Percentiles rank a stretch among this genome's conserved stretches.
These are phyloP conservation scores for Homarus gammarus DNA, from an alignment of 2,888 invertebrate species.

Conservation along the genomic window DNA sequence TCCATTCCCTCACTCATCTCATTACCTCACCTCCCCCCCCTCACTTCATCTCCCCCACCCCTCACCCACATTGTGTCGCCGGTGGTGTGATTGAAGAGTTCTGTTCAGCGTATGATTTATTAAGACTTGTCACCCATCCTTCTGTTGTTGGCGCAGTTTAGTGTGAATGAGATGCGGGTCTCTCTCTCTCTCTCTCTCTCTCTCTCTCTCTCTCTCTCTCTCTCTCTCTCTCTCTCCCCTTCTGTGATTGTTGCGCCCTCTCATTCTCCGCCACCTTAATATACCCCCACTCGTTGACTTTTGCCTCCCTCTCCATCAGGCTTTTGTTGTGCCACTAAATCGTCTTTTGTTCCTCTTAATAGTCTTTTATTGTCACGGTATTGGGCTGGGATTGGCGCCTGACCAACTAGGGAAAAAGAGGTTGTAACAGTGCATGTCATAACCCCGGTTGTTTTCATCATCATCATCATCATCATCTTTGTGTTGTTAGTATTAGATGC, in stretches of 20 bases:
- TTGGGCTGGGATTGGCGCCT: too few species aligned
- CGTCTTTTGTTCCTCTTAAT: too few species aligned
- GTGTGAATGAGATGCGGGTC: neutral
- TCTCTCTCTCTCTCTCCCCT: slow-evolving; percentile 27
- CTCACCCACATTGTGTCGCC: neutral
- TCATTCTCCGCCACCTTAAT: too few species aligned
- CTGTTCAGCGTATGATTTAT: neutral
- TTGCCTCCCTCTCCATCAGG: neutral
- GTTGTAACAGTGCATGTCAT: too few species aligned
- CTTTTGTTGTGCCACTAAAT: neutral
- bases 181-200: too few species aligned
- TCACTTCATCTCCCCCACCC: neutral
- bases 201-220: slow-evolving; percentile 15
- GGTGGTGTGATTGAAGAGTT: neutral
- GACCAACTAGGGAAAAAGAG: too few species aligned
- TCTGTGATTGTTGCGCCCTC: too few species aligned
- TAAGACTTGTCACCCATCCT: neutral
- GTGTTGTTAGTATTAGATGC: too few species aligned
- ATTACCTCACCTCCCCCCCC: neutral
- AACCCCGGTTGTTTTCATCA: too few species aligned
- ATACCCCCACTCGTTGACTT: too few species aligned
- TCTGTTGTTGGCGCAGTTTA: neutral
- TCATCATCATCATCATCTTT: too few species aligned
- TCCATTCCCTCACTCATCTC: neutral
- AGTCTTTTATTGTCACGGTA: too few species aligned